Conservation (phyloP, 1,140 invertebrate genomes). For the Macrotrachela quadricornifera region DNA sequence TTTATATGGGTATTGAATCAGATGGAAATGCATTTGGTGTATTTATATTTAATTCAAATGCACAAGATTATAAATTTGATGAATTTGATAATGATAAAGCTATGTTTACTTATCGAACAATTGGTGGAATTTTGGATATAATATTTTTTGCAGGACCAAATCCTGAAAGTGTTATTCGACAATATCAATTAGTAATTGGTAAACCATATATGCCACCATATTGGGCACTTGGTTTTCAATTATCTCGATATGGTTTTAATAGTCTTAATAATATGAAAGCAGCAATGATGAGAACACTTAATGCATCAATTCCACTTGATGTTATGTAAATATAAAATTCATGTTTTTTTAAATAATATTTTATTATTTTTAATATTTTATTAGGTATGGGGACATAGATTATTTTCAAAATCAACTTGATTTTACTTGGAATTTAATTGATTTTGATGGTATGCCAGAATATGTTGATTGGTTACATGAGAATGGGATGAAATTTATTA, state of each 20-base stretch:
- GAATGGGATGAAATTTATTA: slow-evolving; percentile 23
- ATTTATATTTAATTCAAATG: slow-evolving; percentile 23
- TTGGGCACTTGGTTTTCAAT: slow-evolving; percentile 35
- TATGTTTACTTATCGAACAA: slow-evolving; percentile 20
- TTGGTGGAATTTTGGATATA: slow-evolving; percentile 29
- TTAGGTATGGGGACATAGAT: slow-evolving; percentile 32
- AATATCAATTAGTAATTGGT: slow-evolving; percentile 22
- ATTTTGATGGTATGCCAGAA: slow-evolving; percentile 22
- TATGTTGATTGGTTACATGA: slow-evolving; percentile 26
- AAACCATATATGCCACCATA: slow-evolving; percentile 31
- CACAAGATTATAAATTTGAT: slow-evolving; percentile 17
- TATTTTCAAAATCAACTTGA: slow-evolving; percentile 23
- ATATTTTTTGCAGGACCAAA: slow-evolving; percentile 32
- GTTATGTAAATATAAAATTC: slow-evolving; percentile 10
- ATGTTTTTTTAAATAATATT: no score
- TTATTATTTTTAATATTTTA: slow-evolving; percentile 14
- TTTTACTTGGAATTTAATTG: slow-evolving; percentile 28
- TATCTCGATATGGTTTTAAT: slow-evolving; percentile 28
- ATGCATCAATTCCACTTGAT: slow-evolving; percentile 16
- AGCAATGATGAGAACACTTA: not conserved
- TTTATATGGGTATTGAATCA: slow-evolving; percentile 43
- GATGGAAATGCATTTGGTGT: slow-evolving; percentile 28
- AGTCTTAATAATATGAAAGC: slow-evolving; percentile 12
- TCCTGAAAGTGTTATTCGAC: slow-evolving; percentile 22
- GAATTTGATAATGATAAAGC: slow-evolving; percentile 9